Percentiles rank a stretch among this genome's conserved stretches.
Conservation (phyloP, 2,888 invertebrate species). For the Cactoblastis cactorum region DNA sequence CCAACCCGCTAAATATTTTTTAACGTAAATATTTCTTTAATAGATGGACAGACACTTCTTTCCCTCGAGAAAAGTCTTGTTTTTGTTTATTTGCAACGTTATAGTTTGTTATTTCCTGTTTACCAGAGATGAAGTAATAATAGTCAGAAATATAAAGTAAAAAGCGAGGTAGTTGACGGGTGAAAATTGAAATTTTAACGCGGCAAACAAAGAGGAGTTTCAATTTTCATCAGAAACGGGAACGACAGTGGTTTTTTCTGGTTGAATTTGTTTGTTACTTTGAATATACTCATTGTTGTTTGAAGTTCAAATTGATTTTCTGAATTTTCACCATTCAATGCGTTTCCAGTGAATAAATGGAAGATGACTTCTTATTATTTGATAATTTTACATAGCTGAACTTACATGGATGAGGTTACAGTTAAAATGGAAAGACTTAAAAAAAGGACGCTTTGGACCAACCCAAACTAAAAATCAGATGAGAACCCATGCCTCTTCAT, state of each 20-base stretch:
- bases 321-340: constrained; percentile 25
- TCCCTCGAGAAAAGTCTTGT: neutral
- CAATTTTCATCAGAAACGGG: neutral
- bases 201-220: neutral
- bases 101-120: constrained; percentile 4
- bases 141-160: constrained; percentile 4
- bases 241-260: neutral
- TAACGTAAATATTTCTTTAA: neutral
- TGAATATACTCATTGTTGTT: constrained; percentile 51
- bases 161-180: constrained; percentile 5
- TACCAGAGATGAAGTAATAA: constrained; percentile 2
- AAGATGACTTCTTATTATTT: neutral
- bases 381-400: no score
- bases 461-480: no score
- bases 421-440: no score
- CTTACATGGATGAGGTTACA: no score
- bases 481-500: neutral
- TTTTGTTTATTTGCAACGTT: neutral
- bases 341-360: neutral
- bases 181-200: constrained; percentile 8
- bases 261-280: constrained; percentile 26
- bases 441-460: no score
- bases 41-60: neutral
- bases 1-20: neutral
- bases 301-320: constrained; percentile 34